Conservation (phyloP, 2,113 vertebrate species). For the Baryphthengus martii region DNA sequence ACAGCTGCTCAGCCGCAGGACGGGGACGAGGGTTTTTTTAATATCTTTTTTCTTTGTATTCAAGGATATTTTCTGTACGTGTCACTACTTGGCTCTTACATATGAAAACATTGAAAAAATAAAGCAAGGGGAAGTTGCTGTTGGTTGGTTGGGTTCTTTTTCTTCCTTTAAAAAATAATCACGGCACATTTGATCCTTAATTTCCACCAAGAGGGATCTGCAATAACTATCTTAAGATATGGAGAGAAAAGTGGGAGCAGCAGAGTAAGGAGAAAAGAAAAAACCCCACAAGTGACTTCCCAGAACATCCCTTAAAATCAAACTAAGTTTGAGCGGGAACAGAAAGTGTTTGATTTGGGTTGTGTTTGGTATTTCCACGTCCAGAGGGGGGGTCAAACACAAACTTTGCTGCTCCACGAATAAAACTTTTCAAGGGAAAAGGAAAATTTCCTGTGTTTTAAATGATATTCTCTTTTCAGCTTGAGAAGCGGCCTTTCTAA, state of each 20-base stretch:
- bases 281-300: neutral
- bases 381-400: neutral
- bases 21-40: neutral
- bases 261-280: neutral
- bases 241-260: conserved; percentile 31
- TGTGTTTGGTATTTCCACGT: neutral
- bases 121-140: conserved; percentile 63
- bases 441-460: neutral
- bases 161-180: conserved; percentile 2
- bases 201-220: conserved; percentile 67
- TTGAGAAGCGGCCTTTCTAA: neutral
- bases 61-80: conserved; percentile 86
- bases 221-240: conserved; percentile 31
- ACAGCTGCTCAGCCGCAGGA: neutral
- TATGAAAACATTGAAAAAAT: conserved; percentile 87
- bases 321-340: neutral
- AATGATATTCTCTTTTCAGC: neutral
- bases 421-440: neutral
- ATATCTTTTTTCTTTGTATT: conserved; percentile 78
- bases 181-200: conserved; percentile 81
- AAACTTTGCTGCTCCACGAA: neutral
- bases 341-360: neutral
- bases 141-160: neutral
- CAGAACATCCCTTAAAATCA: neutral
- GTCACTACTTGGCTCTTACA: conserved; percentile 86